Evolutionary conservation across 37 sponge, comb jelly and placozoan genomes (phyloP).

Genomic region (Aplysina aerophoba): DNA sequence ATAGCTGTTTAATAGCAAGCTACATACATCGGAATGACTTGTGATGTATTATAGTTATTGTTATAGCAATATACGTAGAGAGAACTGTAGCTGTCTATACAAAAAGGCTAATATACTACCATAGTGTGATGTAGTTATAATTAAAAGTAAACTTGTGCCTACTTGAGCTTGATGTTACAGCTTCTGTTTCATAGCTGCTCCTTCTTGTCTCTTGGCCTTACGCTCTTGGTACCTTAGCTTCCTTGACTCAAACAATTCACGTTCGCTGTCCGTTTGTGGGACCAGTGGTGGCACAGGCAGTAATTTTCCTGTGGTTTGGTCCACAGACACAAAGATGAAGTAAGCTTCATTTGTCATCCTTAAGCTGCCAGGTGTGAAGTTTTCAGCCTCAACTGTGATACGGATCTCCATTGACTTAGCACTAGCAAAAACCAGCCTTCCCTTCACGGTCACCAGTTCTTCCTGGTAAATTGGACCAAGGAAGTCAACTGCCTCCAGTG

Average conservation of each 20-base stretch:
- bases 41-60: too few relatives aligned
- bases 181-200: neutral
- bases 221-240: constrained; percentile 50
- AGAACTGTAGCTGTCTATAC: too few relatives aligned
- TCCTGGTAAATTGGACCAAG: constrained; percentile 67
- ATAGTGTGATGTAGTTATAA: too few relatives aligned
- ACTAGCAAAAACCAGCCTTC: constrained; percentile 65
- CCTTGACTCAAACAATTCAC: constrained; percentile 56
- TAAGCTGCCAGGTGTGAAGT: constrained; percentile 29
- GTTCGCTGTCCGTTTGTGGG: constrained; percentile 55
- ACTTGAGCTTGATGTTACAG: too few relatives aligned
- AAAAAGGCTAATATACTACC: too few relatives aligned
- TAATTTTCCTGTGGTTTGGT: constrained; percentile 38
- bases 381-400: constrained; percentile 64
- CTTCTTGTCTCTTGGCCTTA: constrained; percentile 52
- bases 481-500: constrained; percentile 87
- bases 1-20: too few relatives aligned
- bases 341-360: constrained; percentile 75
- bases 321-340: constrained; percentile 87
- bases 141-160: too few relatives aligned
- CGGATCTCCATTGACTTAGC: constrained; percentile 70
- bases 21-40: too few relatives aligned
- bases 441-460: constrained; percentile 78
- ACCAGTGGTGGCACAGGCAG: constrained; percentile 60
- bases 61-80: too few relatives aligned